Percentiles rank a stretch among this genome's conserved stretches.
Evolutionary conservation across 1,140 invertebrate genomes (phyloP).

Genomic region (Sminthurinus signatus): DNA sequence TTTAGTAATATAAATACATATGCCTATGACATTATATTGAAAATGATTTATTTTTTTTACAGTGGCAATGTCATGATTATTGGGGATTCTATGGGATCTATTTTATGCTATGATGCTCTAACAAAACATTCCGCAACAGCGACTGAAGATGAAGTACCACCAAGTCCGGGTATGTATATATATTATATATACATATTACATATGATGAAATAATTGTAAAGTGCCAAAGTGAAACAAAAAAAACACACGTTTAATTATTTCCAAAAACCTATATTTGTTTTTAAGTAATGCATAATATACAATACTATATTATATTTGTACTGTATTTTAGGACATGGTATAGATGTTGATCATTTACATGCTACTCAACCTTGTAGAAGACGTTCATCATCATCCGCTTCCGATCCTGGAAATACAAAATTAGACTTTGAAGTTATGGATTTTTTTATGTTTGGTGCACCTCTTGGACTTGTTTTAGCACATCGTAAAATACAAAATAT

Average conservation of each 20-base stretch:
- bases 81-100: constrained; percentile 82
- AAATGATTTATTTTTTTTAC: too few species aligned
- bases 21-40: too few species aligned
- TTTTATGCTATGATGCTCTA: constrained; percentile 85
- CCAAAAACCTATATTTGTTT: too few species aligned
- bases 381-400: constrained; percentile 45
- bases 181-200: too few species aligned
- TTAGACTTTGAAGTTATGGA: constrained; percentile 92
- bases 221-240: too few species aligned
- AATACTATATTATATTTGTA: too few species aligned
- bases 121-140: constrained; percentile 52
- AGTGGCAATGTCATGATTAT: constrained; percentile 79
- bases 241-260: too few species aligned
- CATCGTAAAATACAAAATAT: constrained; percentile 68
- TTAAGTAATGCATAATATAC: too few species aligned
- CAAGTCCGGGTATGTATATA: constrained; percentile 33
- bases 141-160: constrained; percentile 36
- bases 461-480: constrained; percentile 84
- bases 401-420: constrained; percentile 61
- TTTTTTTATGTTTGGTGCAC: constrained; percentile 96
- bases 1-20: too few species aligned
- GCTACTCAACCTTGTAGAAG: constrained; percentile 32
- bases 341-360: constrained; percentile 35
- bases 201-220: too few species aligned
- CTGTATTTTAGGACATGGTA: neutral